phyloP scores from a whole-genome alignment of 2,888 invertebrate species.

The Andrena minutula region DNA sequence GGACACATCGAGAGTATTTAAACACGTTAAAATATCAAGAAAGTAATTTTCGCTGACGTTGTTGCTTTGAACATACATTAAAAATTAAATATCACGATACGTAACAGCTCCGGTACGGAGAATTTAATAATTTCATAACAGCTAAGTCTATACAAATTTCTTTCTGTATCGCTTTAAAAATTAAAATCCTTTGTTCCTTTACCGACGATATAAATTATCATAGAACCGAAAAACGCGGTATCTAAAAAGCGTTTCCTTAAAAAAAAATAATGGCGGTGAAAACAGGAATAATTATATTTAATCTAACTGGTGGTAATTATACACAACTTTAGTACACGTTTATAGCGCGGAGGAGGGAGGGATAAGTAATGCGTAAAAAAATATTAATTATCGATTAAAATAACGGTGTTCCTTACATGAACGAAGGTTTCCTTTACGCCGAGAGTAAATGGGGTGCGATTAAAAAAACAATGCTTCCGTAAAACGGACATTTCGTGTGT shows the following conservation, averaged over 20 bases:
- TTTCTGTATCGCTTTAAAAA: constrained; percentile 37
- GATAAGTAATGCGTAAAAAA: constrained; percentile 63
- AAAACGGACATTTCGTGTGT: constrained; percentile 52
- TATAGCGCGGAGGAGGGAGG: constrained; percentile 29
- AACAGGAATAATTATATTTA: constrained; percentile 54
- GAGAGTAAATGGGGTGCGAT: constrained; percentile 28
- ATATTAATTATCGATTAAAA: constrained; percentile 65
- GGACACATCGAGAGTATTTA: constrained; percentile 19
- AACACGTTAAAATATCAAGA: constrained; percentile 28
- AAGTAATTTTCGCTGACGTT: constrained; percentile 6
- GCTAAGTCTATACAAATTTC: constrained; percentile 32
- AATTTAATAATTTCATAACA: constrained; percentile 34
- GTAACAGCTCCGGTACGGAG: constrained; percentile 25
- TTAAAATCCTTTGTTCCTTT: constrained; percentile 37
- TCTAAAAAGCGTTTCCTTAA: constrained; percentile 41
- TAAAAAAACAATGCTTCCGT: constrained; percentile 50
- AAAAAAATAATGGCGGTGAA: constrained; percentile 52
- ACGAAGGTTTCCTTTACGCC: constrained; percentile 35
- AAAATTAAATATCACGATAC: constrained; percentile 45
- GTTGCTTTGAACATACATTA: constrained; percentile 20
- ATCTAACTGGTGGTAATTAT: constrained; percentile 45
- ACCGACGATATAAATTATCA: constrained; percentile 22
- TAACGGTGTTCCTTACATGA: constrained; percentile 45
- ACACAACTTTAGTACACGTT: constrained; percentile 45
- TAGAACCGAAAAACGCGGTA: constrained; percentile 27